Conservation (phyloP, 1,140 invertebrate genomes). For the Caenorhabditis brenneri region DNA sequence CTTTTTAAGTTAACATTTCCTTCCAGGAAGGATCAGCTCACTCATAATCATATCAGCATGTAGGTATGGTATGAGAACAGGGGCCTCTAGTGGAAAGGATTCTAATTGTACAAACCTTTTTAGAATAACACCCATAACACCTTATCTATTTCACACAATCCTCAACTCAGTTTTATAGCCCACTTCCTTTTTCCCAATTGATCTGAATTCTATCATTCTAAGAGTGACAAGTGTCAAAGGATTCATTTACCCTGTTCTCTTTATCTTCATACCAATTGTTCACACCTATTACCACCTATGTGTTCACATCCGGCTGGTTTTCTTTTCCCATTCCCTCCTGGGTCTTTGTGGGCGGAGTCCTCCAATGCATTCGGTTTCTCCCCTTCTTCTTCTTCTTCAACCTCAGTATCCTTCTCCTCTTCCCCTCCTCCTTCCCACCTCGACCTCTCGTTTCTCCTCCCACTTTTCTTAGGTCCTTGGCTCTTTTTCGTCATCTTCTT, state of each 20-base stretch:
- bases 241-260: no score
- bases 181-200: no score
- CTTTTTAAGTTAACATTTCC: no score
- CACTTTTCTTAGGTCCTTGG: background rate
- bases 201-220: no score
- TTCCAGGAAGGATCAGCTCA: no score
- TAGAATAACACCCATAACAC: background rate
- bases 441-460: background rate
- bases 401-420: background rate
- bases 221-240: no score
- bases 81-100: no score
- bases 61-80: no score
- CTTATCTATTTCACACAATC: background rate
- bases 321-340: background rate
- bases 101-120: no score
- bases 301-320: constrained; percentile 10
- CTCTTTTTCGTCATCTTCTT: background rate
- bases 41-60: no score
- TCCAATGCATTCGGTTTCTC: background rate
- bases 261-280: no score
- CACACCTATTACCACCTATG: background rate
- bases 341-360: no score
- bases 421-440: background rate
- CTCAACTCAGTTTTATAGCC: background rate
- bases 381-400: background rate